Base-by-base conservation (phyloP, 2,797 vertebrate genomes). In the Nannoperca australis region DNA sequence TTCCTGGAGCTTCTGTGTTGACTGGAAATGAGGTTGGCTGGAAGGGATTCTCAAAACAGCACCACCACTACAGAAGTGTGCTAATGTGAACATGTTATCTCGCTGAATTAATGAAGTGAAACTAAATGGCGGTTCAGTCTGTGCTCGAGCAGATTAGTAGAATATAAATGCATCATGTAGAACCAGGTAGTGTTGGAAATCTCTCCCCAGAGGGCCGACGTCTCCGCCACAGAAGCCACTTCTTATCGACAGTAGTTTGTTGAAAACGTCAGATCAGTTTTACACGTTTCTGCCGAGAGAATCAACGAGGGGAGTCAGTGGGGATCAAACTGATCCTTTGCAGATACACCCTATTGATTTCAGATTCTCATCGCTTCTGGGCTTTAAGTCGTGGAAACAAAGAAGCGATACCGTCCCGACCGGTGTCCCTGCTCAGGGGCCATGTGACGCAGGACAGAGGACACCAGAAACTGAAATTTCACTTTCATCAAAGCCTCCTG, bases 401-500 rank as follows among this genome's bases (percentile, higher is more conserved):
- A 55, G 47, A 44, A 20, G 59, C 24, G 4, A 22, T 1, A 22
- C 30, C 27, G 11, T 7, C 42, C 30, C 1, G 20, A 24, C 4
- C 0, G 50, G 24, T 1, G 40, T 30, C 55, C 38, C 59, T 0
- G 38, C 20, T 47, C n/a, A 3, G 50, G 44, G 30, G 2, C 27
- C 11, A 49, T 15, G 49, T 34, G 78, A 72, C 34, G 7, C 13
- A 14, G 54, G 38, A 69, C 53, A 59, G 44, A 45, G 27, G 72
- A 81, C 54, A 47, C 54, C 64, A 42, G 60, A 73, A 76, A 70
- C 76, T 85, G 27, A 78, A 70, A 86, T 86, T 80, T 67, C 63
- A 64, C 79, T 87, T 73, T 79, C 81, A 87, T 90, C 91, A 93
- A 89, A 92, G 88, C 77, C 20, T 36, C 45, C 22, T 7, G 64